These are phyloP conservation scores for Leptopilina myrica DNA, from an alignment of 2,888 invertebrate genomes.

Conservation along the genomic window DNA sequence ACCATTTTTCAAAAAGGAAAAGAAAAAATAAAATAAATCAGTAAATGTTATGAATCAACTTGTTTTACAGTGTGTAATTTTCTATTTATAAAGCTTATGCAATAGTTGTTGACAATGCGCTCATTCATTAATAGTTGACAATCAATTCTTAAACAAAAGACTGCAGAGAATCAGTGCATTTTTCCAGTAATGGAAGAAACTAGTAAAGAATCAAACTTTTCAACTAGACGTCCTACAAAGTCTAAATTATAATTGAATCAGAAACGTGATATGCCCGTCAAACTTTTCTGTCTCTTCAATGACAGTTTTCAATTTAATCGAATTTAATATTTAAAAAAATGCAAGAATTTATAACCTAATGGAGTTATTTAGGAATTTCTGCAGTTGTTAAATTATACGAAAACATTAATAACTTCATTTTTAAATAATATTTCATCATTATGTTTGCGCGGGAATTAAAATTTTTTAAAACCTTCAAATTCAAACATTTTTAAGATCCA, in stretches of 20 bases:
- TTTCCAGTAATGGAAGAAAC: slow-evolving; percentile 50
- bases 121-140: slow-evolving; percentile 39
- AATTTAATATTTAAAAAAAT: no score
- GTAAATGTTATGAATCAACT: slow-evolving; percentile 14
- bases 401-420: no score
- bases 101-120: slow-evolving; percentile 16
- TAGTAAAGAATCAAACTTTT: slow-evolving; percentile 50
- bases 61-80: background rate
- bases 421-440: no score
- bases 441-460: no score
- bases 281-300: background rate
- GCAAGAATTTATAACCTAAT: no score
- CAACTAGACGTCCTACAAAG: slow-evolving; percentile 42
- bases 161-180: slow-evolving; percentile 18
- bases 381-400: no score
- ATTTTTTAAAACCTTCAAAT: no score
- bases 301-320: background rate
- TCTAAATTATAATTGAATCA: slow-evolving; percentile 6
- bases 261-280: background rate
- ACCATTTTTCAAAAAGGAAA: background rate
- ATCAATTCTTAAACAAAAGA: slow-evolving; percentile 43
- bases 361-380: no score
- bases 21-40: background rate
- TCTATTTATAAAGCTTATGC: background rate
- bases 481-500: no score